Conservation (phyloP, 2,888 invertebrate species). For the Alloplasta piceator region DNA sequence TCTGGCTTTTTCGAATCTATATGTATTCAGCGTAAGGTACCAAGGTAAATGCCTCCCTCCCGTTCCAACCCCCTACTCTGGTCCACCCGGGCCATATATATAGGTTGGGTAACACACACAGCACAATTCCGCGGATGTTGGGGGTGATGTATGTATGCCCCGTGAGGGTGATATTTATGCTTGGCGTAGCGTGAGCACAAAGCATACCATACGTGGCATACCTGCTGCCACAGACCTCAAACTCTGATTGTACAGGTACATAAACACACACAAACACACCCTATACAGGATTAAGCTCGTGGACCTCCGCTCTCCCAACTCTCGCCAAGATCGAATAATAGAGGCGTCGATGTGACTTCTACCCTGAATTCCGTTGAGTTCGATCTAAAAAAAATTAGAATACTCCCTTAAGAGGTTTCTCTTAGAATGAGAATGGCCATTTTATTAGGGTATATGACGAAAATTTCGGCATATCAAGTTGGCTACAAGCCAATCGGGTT, state of each 20-base stretch:
- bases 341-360: background rate
- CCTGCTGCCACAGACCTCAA: slow-evolving; percentile 44
- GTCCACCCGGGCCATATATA: background rate
- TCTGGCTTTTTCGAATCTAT: slow-evolving; percentile 36
- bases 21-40: slow-evolving; percentile 42
- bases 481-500: too few relatives aligned
- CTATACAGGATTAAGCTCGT: too few relatives aligned
- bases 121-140: slow-evolving; percentile 58
- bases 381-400: too few relatives aligned
- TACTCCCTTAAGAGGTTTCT: background rate
- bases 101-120: slow-evolving; percentile 33
- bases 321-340: slow-evolving; percentile 30
- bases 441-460: slow-evolving; percentile 4
- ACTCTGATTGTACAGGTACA: slow-evolving; percentile 18
- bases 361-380: slow-evolving; percentile 28
- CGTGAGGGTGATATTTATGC: slow-evolving; percentile 71
- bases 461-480: background rate
- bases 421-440: slow-evolving; percentile 12
- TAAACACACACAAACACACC: too few relatives aligned
- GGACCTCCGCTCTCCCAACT: too few relatives aligned
- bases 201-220: slow-evolving; percentile 61
- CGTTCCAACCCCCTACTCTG: slow-evolving; percentile 23
- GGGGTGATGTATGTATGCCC: slow-evolving; percentile 59
- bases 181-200: slow-evolving; percentile 72
- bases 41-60: slow-evolving; percentile 34